A percentile compares a stretch with the other conserved stretches of the same genome.
These are phyloP conservation scores for Pomacea maculata DNA, from an alignment of 1,140 invertebrate genomes.

Conservation along the genomic window DNA sequence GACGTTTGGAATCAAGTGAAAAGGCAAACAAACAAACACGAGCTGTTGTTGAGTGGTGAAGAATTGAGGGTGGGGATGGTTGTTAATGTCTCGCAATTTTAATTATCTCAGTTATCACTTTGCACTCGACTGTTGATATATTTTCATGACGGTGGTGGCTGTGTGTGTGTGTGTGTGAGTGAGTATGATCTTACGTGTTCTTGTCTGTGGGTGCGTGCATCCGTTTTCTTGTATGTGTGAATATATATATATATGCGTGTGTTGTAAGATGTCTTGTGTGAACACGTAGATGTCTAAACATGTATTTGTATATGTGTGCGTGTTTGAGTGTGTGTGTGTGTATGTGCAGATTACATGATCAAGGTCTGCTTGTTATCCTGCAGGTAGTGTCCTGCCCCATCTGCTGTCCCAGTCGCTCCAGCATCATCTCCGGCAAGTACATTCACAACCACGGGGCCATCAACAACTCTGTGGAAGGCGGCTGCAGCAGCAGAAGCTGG, in stretches of 20 bases:
- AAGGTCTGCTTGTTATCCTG: conserved; percentile 2
- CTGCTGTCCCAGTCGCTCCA: conserved; percentile 81
- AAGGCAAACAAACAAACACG: no score
- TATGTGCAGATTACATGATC: background rate
- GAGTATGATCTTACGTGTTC: no score
- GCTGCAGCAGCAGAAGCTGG: conserved; percentile 78
- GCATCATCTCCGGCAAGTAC: conserved; percentile 84
- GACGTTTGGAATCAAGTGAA: background rate
- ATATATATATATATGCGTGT: no score
- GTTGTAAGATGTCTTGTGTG: background rate
- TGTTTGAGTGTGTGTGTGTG: background rate
- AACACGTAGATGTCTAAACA: background rate
- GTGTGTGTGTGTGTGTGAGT: no score
- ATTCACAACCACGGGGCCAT: conserved; percentile 81
- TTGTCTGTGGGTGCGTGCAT: no score
- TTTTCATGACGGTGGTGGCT: no score
- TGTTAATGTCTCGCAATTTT: no score
- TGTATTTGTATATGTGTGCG: background rate
- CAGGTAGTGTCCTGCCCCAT: conserved; percentile 53
- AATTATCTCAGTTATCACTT: no score
- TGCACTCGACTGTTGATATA: no score
- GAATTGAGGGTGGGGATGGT: no score
- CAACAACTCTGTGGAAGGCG: conserved; percentile 81
- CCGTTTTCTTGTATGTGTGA: no score
- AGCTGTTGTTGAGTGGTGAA: no score